Percentiles rank a stretch among this genome's conserved stretches.
phyloP scores from a whole-genome alignment of 2,113 vertebrate species.

The Tenrec ecaudatus region DNA sequence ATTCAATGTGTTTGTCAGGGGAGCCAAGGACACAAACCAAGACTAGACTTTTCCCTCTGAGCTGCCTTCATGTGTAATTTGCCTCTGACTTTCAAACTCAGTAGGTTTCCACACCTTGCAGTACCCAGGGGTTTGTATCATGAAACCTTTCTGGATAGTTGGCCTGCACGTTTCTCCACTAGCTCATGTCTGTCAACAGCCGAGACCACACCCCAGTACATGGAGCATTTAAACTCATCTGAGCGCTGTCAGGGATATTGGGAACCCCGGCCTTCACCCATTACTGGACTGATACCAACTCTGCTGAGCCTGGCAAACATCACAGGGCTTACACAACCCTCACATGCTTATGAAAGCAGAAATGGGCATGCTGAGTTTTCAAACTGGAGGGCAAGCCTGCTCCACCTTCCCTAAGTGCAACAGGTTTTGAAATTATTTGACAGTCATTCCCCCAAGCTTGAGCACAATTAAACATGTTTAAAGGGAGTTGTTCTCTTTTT shows the following conservation, averaged over 20 bases:
- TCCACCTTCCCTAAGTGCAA: not conserved
- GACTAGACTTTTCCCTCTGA: conserved; percentile 9
- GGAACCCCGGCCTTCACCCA: not conserved
- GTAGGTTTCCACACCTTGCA: not conserved
- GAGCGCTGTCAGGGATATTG: not conserved
- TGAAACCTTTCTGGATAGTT: not conserved
- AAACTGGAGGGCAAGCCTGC: conserved; percentile 28
- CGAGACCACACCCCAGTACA: accelerated
- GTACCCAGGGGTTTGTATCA: not conserved
- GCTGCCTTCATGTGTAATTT: not conserved
- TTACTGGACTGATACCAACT: not conserved
- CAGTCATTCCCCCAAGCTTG: not conserved
- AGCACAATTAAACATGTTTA: not conserved
- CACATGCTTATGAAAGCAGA: conserved; percentile 52
- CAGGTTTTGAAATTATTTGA: not conserved
- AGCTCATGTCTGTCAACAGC: not conserved
- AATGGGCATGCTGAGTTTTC: conserved; percentile 11
- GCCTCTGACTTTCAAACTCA: not conserved
- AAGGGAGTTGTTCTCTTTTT: not conserved
- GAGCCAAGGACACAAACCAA: not conserved
- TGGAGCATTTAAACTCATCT: not conserved
- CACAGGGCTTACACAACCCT: conserved; percentile 46
- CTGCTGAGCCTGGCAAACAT: conserved; percentile 31
- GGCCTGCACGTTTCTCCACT: not conserved
- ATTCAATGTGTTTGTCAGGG: not conserved